These are phyloP conservation scores for Suricata suricatta DNA, from an alignment of 2,113 vertebrate genomes.

Conservation along the genomic window DNA sequence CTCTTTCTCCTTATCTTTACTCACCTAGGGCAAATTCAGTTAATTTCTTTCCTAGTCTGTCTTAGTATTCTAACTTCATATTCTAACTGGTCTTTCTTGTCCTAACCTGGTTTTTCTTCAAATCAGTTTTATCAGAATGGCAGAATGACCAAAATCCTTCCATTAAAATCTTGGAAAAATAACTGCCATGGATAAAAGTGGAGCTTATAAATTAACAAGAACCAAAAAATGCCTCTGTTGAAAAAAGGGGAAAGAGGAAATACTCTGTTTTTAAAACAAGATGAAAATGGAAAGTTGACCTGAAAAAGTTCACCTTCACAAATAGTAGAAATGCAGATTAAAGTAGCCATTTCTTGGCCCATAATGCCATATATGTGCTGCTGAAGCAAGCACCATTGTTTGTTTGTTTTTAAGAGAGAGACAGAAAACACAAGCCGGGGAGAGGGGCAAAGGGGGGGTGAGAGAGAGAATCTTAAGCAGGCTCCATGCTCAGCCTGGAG, in stretches of 20 bases:
- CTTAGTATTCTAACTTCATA: neutral
- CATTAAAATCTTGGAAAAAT: conserved; percentile 29
- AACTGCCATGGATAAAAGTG: neutral
- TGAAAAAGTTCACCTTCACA: neutral
- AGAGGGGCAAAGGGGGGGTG: too few species aligned
- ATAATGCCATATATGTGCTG: too few species aligned
- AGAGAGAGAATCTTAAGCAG: too few species aligned
- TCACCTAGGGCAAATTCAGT: neutral
- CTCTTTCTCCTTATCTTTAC: neutral
- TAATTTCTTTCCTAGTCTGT: neutral
- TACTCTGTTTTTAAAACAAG: neutral
- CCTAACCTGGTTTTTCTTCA: neutral
- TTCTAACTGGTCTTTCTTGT: neutral
- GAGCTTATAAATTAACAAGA: neutral
- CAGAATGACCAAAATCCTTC: neutral
- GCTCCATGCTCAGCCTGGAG: too few species aligned
- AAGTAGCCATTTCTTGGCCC: neutral
- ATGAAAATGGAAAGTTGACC: neutral
- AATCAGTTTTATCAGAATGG: neutral
- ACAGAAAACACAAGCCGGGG: too few species aligned
- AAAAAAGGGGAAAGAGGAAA: neutral
- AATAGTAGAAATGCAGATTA: neutral
- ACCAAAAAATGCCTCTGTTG: neutral
- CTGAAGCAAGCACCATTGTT: too few species aligned
- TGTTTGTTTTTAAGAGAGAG: too few species aligned